Base-by-base conservation (phyloP, 2,113 vertebrate genomes). In the Charina bottae region DNA sequence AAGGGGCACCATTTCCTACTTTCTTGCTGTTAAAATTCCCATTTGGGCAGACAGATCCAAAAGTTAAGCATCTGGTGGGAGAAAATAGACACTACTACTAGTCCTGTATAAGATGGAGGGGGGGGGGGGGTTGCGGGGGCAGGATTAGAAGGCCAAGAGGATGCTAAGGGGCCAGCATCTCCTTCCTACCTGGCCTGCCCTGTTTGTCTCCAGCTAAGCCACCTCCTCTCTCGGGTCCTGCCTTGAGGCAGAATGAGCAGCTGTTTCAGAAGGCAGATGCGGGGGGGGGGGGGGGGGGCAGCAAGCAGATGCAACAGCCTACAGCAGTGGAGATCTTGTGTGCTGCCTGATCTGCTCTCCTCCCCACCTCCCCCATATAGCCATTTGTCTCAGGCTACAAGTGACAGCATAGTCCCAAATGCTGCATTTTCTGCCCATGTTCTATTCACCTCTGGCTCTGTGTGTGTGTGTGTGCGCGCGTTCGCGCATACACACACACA, bases 341-440 rank as follows among this genome's bases (percentile, higher is more conserved):
- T 19, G 68, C 17, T 37, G 13, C n/a, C n/a, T 56, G 55, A 15
- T 56, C 55, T 56, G 15, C 3, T 49, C 49, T 49, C 49, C 49
- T 7, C 6, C 15, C 2, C 15, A n/a, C n/a, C 1, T 0, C 15
- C 68, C 64, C 13, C 5, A 0, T 12, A n/a, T 64, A 37, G 6
- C 15, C 68, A 37, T 72, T 72, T 6, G 0, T 68, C 28, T 68
- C 28, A 13, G 62, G 28, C 10, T 37, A 37, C 15, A 33, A 72
- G 68, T 72, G 2, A 37, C 0, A 72, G 5, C n/a, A 72, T 19
- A 1, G 17, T 37, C 68, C 17, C 33, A 78, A 78, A 37, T 19
- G 68, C 68, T 37, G 33, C 68, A 37, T 78, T 21, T 78, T 78
- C 68, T 78, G 68, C 17, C 17, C 19, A 13, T n/a, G 68, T 37